Conservation (phyloP, 2,888 invertebrate species). For the Bellardia pandia region DNA sequence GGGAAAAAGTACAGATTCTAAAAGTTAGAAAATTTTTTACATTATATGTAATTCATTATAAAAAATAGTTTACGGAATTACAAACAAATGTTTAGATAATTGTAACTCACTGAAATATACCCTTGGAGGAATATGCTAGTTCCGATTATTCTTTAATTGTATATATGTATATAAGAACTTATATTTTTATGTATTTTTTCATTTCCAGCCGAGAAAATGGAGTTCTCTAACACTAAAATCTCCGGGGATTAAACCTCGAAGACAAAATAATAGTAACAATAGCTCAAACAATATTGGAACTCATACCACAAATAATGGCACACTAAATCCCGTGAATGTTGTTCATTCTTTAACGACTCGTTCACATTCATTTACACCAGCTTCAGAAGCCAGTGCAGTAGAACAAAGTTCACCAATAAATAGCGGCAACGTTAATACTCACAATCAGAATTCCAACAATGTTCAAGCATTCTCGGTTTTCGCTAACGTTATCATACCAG, state of each 20-base stretch:
- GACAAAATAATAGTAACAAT: slow-evolving; percentile 83
- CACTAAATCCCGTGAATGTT: slow-evolving; percentile 50
- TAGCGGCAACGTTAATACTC: slow-evolving; percentile 55
- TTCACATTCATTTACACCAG: slow-evolving; percentile 65
- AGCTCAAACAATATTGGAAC: slow-evolving; percentile 77
- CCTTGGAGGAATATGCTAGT: too few relatives aligned
- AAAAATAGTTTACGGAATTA: too few relatives aligned
- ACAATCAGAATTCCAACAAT: slow-evolving; percentile 73
- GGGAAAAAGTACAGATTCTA: too few relatives aligned
- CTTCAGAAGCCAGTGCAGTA: slow-evolving; percentile 69
- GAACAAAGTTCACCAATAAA: slow-evolving; percentile 77
- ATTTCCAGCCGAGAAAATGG: slow-evolving; percentile 89
- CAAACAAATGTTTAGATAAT: too few relatives aligned
- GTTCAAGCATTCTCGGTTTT: slow-evolving; percentile 82
- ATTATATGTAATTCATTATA: too few relatives aligned
- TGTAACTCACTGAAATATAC: too few relatives aligned
- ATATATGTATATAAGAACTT: too few relatives aligned
- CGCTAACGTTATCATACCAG: slow-evolving; percentile 83
- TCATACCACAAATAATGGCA: slow-evolving; percentile 68
- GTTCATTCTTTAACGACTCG: slow-evolving; percentile 75
- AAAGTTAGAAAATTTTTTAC: too few relatives aligned
- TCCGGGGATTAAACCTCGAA: slow-evolving; percentile 92
- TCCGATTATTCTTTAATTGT: too few relatives aligned
- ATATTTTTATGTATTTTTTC: background rate
- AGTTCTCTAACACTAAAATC: slow-evolving; percentile 94